Evolutionary conservation across 2,797 vertebrate species (phyloP).

Genomic region (Hylomyscus alleni): DNA sequence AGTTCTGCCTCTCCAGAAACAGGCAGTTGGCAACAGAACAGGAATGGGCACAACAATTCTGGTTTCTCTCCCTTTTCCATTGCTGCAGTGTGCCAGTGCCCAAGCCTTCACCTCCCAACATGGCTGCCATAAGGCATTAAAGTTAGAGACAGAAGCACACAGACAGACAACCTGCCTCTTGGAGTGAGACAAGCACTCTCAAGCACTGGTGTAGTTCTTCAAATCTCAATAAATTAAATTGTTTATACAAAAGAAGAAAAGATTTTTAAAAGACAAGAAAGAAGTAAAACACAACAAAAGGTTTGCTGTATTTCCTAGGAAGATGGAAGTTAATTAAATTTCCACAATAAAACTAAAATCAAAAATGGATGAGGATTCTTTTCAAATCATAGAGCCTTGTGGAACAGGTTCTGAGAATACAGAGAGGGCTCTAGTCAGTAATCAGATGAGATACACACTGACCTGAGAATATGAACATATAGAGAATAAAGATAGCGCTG

Average conservation of each 20-base stretch:
- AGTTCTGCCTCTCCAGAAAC: background rate
- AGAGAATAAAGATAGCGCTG: background rate
- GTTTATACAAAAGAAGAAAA: background rate
- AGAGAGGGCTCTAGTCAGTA: background rate
- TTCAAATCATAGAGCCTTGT: background rate
- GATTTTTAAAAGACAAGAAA: background rate
- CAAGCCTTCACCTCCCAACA: background rate
- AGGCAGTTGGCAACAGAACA: background rate
- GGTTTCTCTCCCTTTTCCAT: background rate
- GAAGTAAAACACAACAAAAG: background rate
- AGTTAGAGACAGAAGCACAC: background rate
- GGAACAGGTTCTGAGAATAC: background rate
- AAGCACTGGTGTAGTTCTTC: background rate
- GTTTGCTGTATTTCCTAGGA: background rate
- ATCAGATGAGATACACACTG: background rate
- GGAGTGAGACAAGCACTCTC: background rate
- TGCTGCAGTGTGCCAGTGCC: background rate
- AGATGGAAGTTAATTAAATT: background rate
- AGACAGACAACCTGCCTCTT: background rate
- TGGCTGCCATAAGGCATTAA: background rate
- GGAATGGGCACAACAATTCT: background rate
- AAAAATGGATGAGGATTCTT: background rate
- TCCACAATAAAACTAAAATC: background rate
- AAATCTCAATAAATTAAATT: background rate
- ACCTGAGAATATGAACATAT: background rate